Evolutionary conservation across 2,888 invertebrate genomes (phyloP), one percentile per base, ranked within the genome.

Genomic region (Epiblema foenella): DNA sequence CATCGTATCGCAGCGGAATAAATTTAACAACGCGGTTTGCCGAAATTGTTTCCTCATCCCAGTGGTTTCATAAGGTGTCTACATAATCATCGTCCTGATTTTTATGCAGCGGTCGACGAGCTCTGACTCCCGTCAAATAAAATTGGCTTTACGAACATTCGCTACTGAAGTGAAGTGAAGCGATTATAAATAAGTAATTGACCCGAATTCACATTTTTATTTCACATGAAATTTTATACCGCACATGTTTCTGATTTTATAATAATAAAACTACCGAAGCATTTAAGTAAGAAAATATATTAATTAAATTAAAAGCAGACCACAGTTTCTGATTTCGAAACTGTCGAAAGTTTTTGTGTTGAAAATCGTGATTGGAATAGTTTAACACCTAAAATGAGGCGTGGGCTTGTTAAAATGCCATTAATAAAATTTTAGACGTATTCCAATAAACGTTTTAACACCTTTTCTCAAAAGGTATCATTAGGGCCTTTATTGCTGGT

Each of bases 401-500:
- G 80, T 82, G 85, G 89, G 88, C 93, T 93, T 93, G 93, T 93
- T 93, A 93, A 89, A 93, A 92, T 87, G 89, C 90, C 89, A 93
- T 93, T 90, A 92, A 93, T 91, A 90, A 85, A 83, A 81, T 85
- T 81, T 88, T 87, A 86, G 89, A 88, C 84, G 88, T 85, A 89
- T 91, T 92, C 91, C 92, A 91, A 93, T 93, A 92, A 92, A 91
- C 87, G 89, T 89, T 93, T 91, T 93, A 91, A 93, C 93, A 93
- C 93, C 92, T 93, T 93, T 93, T 89, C 89, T 86, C 82, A 89
- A 79, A 84, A 88, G 88, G 88, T 93, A 92, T 93, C 89, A 93
- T 93, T 93, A 93, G 85, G 85, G 78, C 85, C 79, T 87, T 92
- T 91, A 91, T 89, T 88, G 86, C 83, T 78, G 78, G 79, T 78